Conservation (phyloP, 2,888 invertebrate species). For the Cetonia aurata region DNA sequence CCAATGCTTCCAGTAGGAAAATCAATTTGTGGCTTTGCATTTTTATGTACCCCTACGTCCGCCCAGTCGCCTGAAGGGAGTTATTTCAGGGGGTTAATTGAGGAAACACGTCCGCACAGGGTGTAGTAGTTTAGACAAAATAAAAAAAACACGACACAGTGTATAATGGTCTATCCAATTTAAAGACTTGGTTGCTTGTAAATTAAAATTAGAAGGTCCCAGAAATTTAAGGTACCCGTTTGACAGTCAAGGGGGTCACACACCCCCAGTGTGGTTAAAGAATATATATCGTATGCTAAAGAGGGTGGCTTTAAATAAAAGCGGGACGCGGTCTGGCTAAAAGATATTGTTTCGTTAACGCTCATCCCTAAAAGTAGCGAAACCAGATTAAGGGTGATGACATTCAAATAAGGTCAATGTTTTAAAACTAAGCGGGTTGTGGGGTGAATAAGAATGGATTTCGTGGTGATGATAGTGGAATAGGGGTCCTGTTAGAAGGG, state of each 20-base stretch:
- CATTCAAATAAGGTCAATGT: slow-evolving; percentile 31
- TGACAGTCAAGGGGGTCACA: too few species aligned
- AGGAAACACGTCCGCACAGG: too few species aligned
- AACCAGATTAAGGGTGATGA: slow-evolving; percentile 15
- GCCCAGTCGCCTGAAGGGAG: neutral
- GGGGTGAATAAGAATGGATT: too few species aligned
- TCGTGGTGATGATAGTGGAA: too few species aligned
- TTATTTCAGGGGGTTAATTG: neutral
- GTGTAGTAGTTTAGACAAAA: neutral
- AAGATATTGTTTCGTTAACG: neutral
- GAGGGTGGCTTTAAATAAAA: too few species aligned
- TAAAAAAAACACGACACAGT: slow-evolving; percentile 1
- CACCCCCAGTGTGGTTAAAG: too few species aligned
- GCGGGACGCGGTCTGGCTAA: too few species aligned
- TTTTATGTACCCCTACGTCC: neutral
- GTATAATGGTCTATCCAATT: slow-evolving; percentile 15
- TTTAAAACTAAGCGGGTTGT: neutral
- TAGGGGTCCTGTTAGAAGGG: too few species aligned
- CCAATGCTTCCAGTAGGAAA: neutral
- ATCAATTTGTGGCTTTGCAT: slow-evolving; percentile 23
- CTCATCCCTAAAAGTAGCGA: neutral
- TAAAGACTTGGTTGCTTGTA: slow-evolving; percentile 14
- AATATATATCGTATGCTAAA: too few species aligned
- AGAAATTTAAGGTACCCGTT: neutral
- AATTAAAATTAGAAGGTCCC: slow-evolving; percentile 36